Conservation (phyloP, 2,888 invertebrate species). For the Hirtodrosophila cameraria region DNA sequence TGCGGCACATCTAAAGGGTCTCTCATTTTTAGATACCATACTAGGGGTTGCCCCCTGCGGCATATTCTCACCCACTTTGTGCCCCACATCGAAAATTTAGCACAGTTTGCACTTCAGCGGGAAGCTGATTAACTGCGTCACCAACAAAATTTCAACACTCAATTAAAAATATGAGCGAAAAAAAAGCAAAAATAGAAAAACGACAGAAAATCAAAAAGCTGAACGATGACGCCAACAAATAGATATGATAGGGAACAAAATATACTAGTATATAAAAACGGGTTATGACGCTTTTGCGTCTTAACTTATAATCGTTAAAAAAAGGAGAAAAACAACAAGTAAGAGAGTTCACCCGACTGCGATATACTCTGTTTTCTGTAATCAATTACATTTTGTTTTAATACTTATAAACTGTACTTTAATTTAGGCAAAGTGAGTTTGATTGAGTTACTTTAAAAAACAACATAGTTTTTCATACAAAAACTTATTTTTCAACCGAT, state of each 20-base stretch:
- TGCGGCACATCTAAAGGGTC: constrained; percentile 39
- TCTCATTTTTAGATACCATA: constrained; percentile 35
- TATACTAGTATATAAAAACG: constrained; percentile 29
- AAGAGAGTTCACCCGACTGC: too few relatives aligned
- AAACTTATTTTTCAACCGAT: too few relatives aligned
- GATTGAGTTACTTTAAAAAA: too few relatives aligned
- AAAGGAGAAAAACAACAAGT: too few relatives aligned
- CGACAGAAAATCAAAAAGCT: constrained; percentile 37
- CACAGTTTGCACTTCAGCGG: constrained; percentile 33
- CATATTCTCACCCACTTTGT: constrained; percentile 14
- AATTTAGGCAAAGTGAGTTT: too few relatives aligned
- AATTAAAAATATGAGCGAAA: constrained; percentile 22
- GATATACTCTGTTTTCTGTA: too few relatives aligned
- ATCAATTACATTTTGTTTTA: too few relatives aligned
- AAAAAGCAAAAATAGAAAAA: constrained; percentile 1
- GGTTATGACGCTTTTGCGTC: constrained; percentile 61
- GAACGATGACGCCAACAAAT: constrained; percentile 58
- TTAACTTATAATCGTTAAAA: constrained; percentile 34
- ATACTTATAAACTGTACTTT: too few relatives aligned
- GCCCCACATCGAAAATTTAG: constrained; percentile 36
- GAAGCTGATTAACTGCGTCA: constrained; percentile 70
- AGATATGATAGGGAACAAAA: constrained; percentile 36
- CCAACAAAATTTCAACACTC: constrained; percentile 49
- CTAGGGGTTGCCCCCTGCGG: background rate
- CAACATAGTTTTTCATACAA: too few relatives aligned